Base-by-base conservation (phyloP, 2,113 vertebrate species). In the Onychostruthus taczanowskii region DNA sequence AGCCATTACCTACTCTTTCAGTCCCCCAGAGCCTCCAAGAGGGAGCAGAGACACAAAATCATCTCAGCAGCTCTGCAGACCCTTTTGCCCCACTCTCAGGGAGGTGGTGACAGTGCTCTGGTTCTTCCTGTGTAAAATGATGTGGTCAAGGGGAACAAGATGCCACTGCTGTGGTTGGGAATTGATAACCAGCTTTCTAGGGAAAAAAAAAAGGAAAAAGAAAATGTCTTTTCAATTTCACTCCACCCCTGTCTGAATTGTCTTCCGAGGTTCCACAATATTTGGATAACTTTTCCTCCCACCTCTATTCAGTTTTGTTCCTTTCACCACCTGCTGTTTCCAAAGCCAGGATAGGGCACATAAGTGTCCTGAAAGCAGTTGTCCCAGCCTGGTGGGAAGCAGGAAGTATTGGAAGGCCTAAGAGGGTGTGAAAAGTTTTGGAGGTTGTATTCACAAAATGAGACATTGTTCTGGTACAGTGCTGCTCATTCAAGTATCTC, bases 381-480 rank as follows among this genome's bases (percentile, higher is more conserved):
- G 73, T 84, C 92, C 86, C 92, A 81, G 83, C 76, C 56, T 78
- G 49, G 83, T 10, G 10, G 93, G 93, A 95, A 93, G 64, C 88
- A 90, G 95, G 90, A 96, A 95, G 86, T 72, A 76, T 88, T 93
- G 95, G 87, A 95, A 96, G 52, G 85, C 68, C 82, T 94, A 89
- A 93, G 72, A 95, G 82, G n/a, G 90, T 94, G 92, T 90, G 92
- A 95, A 97, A 94, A 92, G 52, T 88, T 91, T 77, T 75, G 88
- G 75, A 95, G 53, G 73, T 74, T 94, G 31, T 12, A 0, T 50
- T 95, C 88, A 94, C 83, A 95, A 96, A 96, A 96, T 47, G 72
- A 89, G 93, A 90, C 64, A 86, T 96, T 96, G 88, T 96, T 93
- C 92, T 90, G 56, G 44, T 93, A 24, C 0, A 7, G 49, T 69